Conservation (phyloP, 2,113 vertebrate species). For the Pyrgilauda ruficollis region DNA sequence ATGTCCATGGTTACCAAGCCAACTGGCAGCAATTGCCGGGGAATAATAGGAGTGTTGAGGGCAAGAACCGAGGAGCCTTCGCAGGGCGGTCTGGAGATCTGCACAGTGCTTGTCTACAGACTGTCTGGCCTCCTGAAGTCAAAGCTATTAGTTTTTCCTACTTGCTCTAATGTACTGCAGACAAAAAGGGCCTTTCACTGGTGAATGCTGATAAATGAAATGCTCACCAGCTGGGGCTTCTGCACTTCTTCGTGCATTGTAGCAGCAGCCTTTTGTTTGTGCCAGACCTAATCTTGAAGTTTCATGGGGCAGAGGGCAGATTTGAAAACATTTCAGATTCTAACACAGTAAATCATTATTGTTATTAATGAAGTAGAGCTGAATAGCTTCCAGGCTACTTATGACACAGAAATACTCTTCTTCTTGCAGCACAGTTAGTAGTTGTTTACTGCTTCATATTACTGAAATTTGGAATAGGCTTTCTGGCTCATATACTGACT, state of each 20-base stretch:
- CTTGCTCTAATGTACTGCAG: not conserved
- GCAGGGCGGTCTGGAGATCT: not conserved
- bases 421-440: not conserved
- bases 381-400: not conserved
- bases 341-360: not conserved
- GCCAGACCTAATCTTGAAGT: not conserved
- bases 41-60: slow-evolving; percentile 63
- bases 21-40: slow-evolving; percentile 42
- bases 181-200: slow-evolving; percentile 28
- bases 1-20: slow-evolving; percentile 25
- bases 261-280: not conserved
- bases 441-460: not conserved
- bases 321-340: not conserved
- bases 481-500: not conserved
- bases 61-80: slow-evolving; percentile 35
- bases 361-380: not conserved
- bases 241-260: not conserved
- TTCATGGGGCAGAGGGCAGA: not conserved
- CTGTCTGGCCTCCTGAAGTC: slow-evolving; percentile 45
- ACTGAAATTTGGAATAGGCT: not conserved
- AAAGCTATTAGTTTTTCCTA: slow-evolving; percentile 41
- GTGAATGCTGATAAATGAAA: not conserved
- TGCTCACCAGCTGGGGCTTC: not conserved
- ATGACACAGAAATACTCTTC: not conserved
- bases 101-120: not conserved